Evolutionary conservation across 2,797 vertebrate genomes (phyloP), one percentile per base, ranked within the genome.

Genomic region (Brachymystax lenok): DNA sequence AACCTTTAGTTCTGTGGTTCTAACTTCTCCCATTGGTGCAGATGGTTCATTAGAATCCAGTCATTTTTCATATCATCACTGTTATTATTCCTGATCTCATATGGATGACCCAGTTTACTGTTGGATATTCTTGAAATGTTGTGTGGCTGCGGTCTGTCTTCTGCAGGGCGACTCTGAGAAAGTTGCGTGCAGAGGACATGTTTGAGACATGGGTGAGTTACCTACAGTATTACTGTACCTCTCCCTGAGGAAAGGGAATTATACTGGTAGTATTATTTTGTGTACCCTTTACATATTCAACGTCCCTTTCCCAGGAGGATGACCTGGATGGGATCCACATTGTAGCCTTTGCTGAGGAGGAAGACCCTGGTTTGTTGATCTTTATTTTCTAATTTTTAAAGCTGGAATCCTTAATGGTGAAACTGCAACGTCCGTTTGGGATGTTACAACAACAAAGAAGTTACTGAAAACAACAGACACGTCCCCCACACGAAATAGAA

Each of bases 251-350:
- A 27, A 10, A 4, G 12, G 27, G 27, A 66, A 27, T 28, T 59
- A 59, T 59, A n/a, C 54, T 19, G 40, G 2, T 46, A 7, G 40
- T 46, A 46, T 46, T 46, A 46, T 61, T 3, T 3, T 10, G 54
- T 6, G 54, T n/a, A 3, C 59, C n/a, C 59, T 24, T 24, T 21
- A 21, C 35, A 13, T 10, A 70, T 46, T 24, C 10, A 19, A 73
- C 46, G 12, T 74, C 24, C n/a, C 78, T 51, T 71, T 67, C 80
- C 50, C 79, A 99, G 98, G 97, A 99, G 86, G 98, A 99, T 5
- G 97, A 99, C 87, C 92, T 98, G 93, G 96, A 99, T 0, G 98
- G 98, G 66, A 97, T 99, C 82, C 98, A 99, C 85, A 99, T 99
- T 0, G 98, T 99, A 80, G 97, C 98, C 2, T 99, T 99, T 13